Percentiles rank a stretch among this genome's conserved stretches.
Conservation (phyloP, 1,140 invertebrate species). For the Drosophila nikananu region DNA sequence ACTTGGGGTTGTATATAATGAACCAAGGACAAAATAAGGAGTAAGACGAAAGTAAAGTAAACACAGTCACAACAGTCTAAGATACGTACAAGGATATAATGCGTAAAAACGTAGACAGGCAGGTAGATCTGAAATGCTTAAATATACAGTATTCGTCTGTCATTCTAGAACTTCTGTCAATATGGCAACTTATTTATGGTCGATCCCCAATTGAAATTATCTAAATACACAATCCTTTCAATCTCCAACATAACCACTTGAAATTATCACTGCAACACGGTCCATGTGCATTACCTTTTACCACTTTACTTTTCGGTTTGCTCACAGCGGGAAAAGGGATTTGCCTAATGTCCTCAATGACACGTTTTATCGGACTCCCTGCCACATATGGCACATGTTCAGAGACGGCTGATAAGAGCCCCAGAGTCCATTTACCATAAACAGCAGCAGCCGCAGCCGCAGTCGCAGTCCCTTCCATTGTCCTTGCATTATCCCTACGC, state of each 20-base stretch:
- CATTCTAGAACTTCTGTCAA: too few species aligned
- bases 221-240: neutral
- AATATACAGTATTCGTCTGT: too few species aligned
- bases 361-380: slow-evolving; percentile 21
- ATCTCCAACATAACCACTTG: neutral
- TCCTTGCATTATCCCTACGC: slow-evolving; percentile 34
- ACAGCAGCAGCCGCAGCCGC: slow-evolving; percentile 27
- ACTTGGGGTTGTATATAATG: neutral
- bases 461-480: slow-evolving; percentile 28
- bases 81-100: neutral
- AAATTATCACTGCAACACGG: neutral
- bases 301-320: neutral
- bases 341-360: slow-evolving; percentile 17
- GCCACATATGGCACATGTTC: slow-evolving; percentile 24
- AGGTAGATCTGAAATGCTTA: neutral
- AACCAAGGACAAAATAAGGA: neutral
- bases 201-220: neutral
- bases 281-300: slow-evolving; percentile 4
- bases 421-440: slow-evolving; percentile 48
- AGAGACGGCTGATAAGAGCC: slow-evolving; percentile 53
- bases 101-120: neutral
- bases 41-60: too few species aligned
- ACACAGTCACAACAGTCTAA: too few species aligned
- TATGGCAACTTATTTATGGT: neutral
- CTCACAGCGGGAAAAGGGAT: neutral